These are phyloP conservation scores for Drosophila siamana DNA, from an alignment of 2,888 invertebrate species.

Conservation along the genomic window DNA sequence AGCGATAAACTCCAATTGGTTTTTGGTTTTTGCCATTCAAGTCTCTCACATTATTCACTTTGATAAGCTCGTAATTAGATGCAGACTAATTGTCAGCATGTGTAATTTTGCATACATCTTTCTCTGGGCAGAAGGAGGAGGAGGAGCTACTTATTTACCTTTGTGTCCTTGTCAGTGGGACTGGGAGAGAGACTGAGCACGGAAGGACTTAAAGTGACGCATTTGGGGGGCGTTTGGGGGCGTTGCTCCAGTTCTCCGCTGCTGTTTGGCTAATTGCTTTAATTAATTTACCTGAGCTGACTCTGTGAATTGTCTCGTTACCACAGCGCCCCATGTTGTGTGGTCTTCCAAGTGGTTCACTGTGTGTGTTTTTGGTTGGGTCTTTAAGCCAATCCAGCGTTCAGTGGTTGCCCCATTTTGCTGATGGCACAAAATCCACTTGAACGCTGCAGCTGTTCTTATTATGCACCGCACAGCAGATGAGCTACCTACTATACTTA, in stretches of 20 bases:
- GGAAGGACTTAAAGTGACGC: constrained; percentile 29
- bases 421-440: constrained; percentile 64
- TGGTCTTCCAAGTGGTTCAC: constrained; percentile 25
- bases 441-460: constrained; percentile 48
- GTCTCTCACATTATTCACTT: background rate
- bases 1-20: background rate
- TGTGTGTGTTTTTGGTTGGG: too few species aligned
- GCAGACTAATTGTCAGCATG: constrained; percentile 23
- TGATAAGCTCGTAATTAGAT: constrained; percentile 13
- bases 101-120: constrained; percentile 20
- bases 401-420: constrained; percentile 50
- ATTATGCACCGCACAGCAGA: constrained; percentile 32
- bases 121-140: background rate
- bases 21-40: background rate
- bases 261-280: constrained; percentile 57
- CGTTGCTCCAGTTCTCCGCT: constrained; percentile 8
- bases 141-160: constrained; percentile 8
- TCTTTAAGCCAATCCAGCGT: constrained; percentile 44
- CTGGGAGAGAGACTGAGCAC: constrained; percentile 10
- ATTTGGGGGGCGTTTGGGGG: too few species aligned
- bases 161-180: background rate
- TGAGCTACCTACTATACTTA: constrained; percentile 1
- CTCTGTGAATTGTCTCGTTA: constrained; percentile 50
- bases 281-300: constrained; percentile 75
- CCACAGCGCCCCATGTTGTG: constrained; percentile 28